Conservation (phyloP, 2,888 invertebrate species). For the Steinernema carpocapsae region DNA sequence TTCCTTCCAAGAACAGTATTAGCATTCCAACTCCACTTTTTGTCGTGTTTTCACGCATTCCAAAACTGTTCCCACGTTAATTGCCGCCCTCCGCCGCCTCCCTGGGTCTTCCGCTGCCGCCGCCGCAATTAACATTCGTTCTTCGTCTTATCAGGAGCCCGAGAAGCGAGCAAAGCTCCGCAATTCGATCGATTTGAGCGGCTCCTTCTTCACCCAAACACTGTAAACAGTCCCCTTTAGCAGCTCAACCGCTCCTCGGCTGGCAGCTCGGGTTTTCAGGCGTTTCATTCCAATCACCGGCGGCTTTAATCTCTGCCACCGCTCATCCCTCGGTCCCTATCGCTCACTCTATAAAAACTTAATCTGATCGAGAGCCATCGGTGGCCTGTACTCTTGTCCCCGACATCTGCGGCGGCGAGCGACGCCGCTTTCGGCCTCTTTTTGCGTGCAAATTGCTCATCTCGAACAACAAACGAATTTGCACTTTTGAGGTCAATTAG, state of each 20-base stretch:
- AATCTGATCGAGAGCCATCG: constrained; percentile 15
- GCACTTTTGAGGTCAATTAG: constrained; percentile 26
- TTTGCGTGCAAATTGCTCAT: constrained; percentile 20
- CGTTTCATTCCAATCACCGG: neutral
- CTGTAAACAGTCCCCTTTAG: constrained; percentile 14
- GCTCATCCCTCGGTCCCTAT: neutral
- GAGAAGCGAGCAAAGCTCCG: no score
- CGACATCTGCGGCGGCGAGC: neutral
- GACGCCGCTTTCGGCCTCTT: constrained; percentile 1
- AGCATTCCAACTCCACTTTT: neutral
- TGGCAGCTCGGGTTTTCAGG: neutral
- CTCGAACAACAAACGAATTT: neutral
- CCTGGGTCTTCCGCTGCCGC: neutral
- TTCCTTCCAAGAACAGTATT: no score
- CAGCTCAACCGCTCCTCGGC: no score
- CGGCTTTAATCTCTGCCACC: constrained; percentile 16
- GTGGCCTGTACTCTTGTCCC: neutral
- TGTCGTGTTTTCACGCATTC: neutral
- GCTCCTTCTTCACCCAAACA: neutral
- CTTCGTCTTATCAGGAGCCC: constrained; percentile 20
- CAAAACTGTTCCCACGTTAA: neutral
- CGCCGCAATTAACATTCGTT: constrained; percentile 24
- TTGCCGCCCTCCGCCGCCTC: neutral
- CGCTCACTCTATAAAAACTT: constrained; percentile 11
- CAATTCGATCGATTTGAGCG: constrained; percentile 25